These are phyloP conservation scores for Astropecten irregularis DNA, from an alignment of 53 echinoderm and acorn worm species.

Conservation along the genomic window DNA sequence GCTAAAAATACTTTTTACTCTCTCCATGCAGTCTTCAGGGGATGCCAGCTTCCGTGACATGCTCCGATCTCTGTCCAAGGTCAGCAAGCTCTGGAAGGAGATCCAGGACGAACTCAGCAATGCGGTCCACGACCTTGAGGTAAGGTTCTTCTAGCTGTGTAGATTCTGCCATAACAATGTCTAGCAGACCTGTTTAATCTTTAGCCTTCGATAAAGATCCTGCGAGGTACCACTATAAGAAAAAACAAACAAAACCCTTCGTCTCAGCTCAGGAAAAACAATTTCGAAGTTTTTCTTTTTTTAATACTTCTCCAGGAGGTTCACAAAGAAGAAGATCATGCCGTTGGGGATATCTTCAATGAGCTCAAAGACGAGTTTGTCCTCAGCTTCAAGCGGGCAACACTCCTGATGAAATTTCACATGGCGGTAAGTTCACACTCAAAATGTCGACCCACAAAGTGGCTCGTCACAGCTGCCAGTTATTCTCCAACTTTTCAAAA, in stretches of 20 bases:
- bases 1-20: not conserved
- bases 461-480: too few species aligned
- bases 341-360: constrained; percentile 76
- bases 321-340: constrained; percentile 81
- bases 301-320: too few species aligned
- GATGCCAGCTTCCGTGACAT: constrained; percentile 53
- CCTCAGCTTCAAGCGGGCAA: constrained; percentile 82
- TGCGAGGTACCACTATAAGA: too few species aligned
- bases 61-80: constrained; percentile 69
- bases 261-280: too few species aligned
- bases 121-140: constrained; percentile 86
- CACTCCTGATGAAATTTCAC: constrained; percentile 84
- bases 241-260: too few species aligned
- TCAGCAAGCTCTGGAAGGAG: constrained; percentile 55
- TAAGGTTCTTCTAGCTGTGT: too few species aligned
- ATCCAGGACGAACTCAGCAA: constrained; percentile 74
- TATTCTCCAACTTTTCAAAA: too few species aligned
- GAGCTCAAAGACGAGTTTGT: constrained; percentile 95
- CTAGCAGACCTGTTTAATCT: too few species aligned
- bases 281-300: too few species aligned
- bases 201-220: too few species aligned
- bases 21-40: constrained; percentile 45
- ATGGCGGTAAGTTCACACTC: constrained; percentile 73
- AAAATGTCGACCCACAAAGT: too few species aligned
- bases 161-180: too few species aligned